phyloP scores from a whole-genome alignment of 2,888 invertebrate species.

The Frankliniella fusca region DNA sequence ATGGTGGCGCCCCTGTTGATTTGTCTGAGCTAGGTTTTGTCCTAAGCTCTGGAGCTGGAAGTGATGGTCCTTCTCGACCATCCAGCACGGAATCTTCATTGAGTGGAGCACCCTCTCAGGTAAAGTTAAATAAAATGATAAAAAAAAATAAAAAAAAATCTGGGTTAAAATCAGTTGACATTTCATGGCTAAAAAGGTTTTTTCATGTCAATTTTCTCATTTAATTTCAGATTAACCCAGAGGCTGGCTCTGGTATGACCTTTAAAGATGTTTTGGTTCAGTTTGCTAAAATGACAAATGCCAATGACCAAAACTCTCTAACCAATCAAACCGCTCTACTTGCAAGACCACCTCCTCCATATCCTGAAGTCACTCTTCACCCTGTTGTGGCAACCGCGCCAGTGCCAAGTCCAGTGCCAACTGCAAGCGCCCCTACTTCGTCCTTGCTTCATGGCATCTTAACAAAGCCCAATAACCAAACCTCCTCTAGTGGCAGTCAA shows the following conservation, averaged over 20 bases:
- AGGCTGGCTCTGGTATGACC: slow-evolving; percentile 47
- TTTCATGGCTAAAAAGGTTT: no score
- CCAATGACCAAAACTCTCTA: slow-evolving; percentile 44
- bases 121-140: slow-evolving; percentile 36
- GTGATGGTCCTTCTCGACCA: slow-evolving; percentile 47
- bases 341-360: slow-evolving; percentile 57
- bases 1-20: background rate
- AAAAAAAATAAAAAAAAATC: no score
- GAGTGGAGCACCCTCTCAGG: slow-evolving; percentile 46
- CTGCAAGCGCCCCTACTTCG: slow-evolving; percentile 42
- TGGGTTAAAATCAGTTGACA: no score
- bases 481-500: background rate
- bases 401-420: background rate
- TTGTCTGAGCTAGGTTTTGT: slow-evolving; percentile 2
- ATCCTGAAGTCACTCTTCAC: slow-evolving; percentile 74
- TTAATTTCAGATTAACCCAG: background rate
- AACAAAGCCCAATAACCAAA: slow-evolving; percentile 53
- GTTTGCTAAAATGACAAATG: slow-evolving; percentile 60
- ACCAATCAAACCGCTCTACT: slow-evolving; percentile 45
- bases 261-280: slow-evolving; percentile 74
- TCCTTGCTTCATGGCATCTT: slow-evolving; percentile 73
- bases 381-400: slow-evolving; percentile 55
- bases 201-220: no score
- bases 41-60: slow-evolving; percentile 9
- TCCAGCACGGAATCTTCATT: slow-evolving; percentile 55